A percentile compares a stretch with the other conserved stretches of the same genome.
phyloP scores from a whole-genome alignment of 2,797 vertebrate species.

The Amazona ochrocephala region DNA sequence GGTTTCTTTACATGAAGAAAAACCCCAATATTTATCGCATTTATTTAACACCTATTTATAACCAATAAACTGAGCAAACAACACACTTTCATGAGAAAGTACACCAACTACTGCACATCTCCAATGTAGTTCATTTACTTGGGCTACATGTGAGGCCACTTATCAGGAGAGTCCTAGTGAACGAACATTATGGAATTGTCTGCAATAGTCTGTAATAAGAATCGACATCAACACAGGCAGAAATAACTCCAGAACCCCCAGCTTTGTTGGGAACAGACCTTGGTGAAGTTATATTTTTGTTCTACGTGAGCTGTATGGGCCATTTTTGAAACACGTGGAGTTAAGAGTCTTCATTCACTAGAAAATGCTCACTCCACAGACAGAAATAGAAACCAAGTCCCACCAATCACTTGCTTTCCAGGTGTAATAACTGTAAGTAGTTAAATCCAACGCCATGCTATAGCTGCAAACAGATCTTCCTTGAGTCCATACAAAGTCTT shows the following conservation, averaged over 20 bases:
- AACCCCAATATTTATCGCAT: accelerated
- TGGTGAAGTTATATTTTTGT: not conserved
- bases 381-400: constrained; percentile 13
- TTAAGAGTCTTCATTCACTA: not conserved
- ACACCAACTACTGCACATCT: not conserved
- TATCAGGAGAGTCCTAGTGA: not conserved
- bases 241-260: not conserved
- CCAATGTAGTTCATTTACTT: not conserved
- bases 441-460: not conserved
- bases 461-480: constrained; percentile 21
- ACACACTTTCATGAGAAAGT: not conserved
- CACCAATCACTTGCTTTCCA: constrained; percentile 31
- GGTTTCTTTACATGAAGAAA: not conserved
- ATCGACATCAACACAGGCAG: not conserved
- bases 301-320: not conserved
- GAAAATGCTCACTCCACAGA: not conserved
- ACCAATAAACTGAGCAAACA: not conserved
- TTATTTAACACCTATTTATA: not conserved
- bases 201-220: not conserved
- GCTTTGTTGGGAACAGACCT: not conserved
- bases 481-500: not conserved
- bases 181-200: not conserved
- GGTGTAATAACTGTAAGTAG: constrained; percentile 20
- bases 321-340: not conserved
- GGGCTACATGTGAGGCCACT: not conserved